phyloP scores from a whole-genome alignment of 2,888 invertebrate genomes.

The Boloria euphrosyne region DNA sequence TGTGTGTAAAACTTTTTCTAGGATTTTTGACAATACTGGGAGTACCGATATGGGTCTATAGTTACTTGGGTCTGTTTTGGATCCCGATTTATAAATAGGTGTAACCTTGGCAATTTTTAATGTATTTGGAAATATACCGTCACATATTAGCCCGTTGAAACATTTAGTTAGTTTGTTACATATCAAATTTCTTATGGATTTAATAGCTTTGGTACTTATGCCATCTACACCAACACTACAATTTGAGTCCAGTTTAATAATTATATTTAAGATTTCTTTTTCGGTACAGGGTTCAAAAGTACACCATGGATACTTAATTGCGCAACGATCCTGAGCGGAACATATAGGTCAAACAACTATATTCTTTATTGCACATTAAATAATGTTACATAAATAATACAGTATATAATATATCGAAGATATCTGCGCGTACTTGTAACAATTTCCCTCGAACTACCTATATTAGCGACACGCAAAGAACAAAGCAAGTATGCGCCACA shows the following conservation, averaged over 20 bases:
- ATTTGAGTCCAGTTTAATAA: not conserved
- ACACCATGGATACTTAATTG: too few species aligned
- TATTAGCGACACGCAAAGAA: too few species aligned
- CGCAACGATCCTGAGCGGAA: too few species aligned
- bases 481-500: too few species aligned
- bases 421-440: too few species aligned
- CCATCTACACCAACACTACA: not conserved
- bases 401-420: too few species aligned
- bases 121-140: constrained; percentile 2
- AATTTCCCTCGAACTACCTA: too few species aligned
- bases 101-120: constrained; percentile 12
- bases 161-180: constrained; percentile 1
- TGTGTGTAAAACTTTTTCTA: constrained; percentile 12
- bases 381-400: too few species aligned
- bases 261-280: not conserved
- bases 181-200: constrained; percentile 1
- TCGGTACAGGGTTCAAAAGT: too few species aligned
- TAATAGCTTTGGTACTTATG: not conserved
- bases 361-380: too few species aligned
- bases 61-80: constrained; percentile 12
- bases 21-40: constrained; percentile 12
- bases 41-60: constrained; percentile 18
- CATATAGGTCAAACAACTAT: too few species aligned
- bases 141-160: constrained; percentile 1
- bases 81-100: constrained; percentile 17